Conservation (phyloP, 2,888 invertebrate species). For the Abrostola tripartita region DNA sequence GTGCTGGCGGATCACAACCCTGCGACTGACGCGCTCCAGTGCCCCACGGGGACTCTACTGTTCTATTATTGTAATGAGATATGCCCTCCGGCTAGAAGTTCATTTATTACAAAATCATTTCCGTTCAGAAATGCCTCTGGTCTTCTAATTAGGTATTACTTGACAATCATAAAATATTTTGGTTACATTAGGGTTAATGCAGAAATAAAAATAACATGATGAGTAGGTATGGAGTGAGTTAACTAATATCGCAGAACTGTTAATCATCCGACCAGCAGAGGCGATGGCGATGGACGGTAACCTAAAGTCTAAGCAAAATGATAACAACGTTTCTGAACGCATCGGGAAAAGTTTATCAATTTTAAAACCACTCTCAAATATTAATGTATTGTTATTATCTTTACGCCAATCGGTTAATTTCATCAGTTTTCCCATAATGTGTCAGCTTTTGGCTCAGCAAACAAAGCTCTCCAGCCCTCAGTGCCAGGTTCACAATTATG, state of each 20-base stretch:
- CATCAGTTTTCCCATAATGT: slow-evolving; percentile 71
- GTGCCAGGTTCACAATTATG: slow-evolving; percentile 59
- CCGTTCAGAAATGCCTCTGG: slow-evolving; percentile 7
- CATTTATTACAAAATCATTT: slow-evolving; percentile 12
- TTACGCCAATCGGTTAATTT: slow-evolving; percentile 58
- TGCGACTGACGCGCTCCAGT: slow-evolving; percentile 63
- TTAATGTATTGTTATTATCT: slow-evolving; percentile 47
- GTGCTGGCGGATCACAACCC: slow-evolving; percentile 70
- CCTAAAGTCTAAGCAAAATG: slow-evolving; percentile 82
- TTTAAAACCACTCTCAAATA: slow-evolving; percentile 29
- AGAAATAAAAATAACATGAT: slow-evolving; percentile 9
- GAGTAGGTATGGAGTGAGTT: not conserved
- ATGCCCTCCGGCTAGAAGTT: slow-evolving; percentile 37
- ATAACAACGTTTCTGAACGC: slow-evolving; percentile 66
- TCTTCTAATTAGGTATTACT: not conserved
- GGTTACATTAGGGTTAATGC: slow-evolving; percentile 16
- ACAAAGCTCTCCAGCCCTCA: slow-evolving; percentile 63
- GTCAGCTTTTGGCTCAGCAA: slow-evolving; percentile 73
- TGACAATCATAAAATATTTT: slow-evolving; percentile 15
- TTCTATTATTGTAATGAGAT: not conserved
- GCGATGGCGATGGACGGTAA: slow-evolving; percentile 78
- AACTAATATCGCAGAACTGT: slow-evolving; percentile 54
- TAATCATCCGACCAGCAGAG: slow-evolving; percentile 65
- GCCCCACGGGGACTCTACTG: not conserved
- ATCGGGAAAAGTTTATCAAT: slow-evolving; percentile 70